Conservation (phyloP, 2,113 vertebrate genomes). For the Psammodynastes pulverulentus region DNA sequence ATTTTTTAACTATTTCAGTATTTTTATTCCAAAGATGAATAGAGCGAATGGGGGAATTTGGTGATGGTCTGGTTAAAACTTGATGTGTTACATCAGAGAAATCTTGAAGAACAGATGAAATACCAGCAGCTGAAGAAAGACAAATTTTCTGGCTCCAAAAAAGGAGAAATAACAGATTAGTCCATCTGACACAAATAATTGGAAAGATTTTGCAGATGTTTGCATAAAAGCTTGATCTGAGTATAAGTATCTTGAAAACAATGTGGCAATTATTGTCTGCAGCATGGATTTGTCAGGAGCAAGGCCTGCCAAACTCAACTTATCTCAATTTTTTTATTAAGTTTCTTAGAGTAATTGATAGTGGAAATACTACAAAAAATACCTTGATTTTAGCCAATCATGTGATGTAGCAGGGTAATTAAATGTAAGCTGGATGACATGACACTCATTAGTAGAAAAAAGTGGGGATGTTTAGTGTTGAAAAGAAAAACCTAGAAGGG, state of each 20-base stretch:
- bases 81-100: background rate
- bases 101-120: background rate
- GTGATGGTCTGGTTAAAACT: background rate
- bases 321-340: background rate
- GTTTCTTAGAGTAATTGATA: background rate
- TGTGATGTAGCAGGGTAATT: background rate
- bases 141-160: background rate
- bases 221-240: background rate
- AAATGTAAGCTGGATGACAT: background rate
- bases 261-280: background rate
- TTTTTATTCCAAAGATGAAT: background rate
- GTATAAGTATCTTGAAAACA: background rate
- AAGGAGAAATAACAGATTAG: background rate
- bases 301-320: background rate
- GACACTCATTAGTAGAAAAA: background rate
- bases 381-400: background rate
- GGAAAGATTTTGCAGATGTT: background rate
- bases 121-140: background rate
- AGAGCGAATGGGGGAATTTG: background rate
- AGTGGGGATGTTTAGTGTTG: background rate
- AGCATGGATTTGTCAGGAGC: background rate
- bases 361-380: background rate
- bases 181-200: background rate
- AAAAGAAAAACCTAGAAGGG: background rate
- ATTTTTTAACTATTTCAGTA: background rate